Conservation (phyloP, 37 sponge, comb jelly and placozoan species). For the Ephydatia muelleri region DNA sequence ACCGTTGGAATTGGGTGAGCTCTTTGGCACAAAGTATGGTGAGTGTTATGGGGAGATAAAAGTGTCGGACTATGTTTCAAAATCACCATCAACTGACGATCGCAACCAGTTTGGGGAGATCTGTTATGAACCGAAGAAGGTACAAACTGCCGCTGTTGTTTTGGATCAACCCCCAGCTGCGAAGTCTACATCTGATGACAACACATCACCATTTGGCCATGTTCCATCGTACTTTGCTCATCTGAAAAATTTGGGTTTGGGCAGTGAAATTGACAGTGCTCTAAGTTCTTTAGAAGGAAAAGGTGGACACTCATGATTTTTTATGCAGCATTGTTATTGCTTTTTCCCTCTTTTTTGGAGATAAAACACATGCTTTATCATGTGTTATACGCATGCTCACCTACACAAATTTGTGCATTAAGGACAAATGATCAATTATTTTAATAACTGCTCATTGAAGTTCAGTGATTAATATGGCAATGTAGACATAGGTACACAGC, state of each 20-base stretch:
- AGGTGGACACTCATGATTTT: not conserved
- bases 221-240: constrained; percentile 66
- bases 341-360: constrained; percentile 49
- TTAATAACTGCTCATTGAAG: not conserved
- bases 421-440: not conserved
- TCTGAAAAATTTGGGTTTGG: constrained; percentile 19
- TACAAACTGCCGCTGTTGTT: not conserved
- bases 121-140: not conserved
- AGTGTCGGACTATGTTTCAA: not conserved
- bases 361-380: not conserved
- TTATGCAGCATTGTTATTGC: not conserved
- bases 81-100: not conserved
- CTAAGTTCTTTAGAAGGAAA: constrained; percentile 39
- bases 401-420: not conserved
- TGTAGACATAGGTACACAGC: not conserved
- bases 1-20: constrained; percentile 55
- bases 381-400: not conserved
- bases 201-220: not conserved
- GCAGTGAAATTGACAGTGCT: constrained; percentile 70
- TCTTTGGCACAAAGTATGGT: constrained; percentile 36
- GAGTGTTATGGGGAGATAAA: not conserved
- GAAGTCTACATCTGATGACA: not conserved
- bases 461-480: not conserved
- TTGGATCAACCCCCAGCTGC: not conserved
- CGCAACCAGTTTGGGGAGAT: constrained; percentile 47